Evolutionary conservation across 2,888 invertebrate species (phyloP), one percentile per base, ranked within the genome.

Genomic region (Notocelia uddmanniana): DNA sequence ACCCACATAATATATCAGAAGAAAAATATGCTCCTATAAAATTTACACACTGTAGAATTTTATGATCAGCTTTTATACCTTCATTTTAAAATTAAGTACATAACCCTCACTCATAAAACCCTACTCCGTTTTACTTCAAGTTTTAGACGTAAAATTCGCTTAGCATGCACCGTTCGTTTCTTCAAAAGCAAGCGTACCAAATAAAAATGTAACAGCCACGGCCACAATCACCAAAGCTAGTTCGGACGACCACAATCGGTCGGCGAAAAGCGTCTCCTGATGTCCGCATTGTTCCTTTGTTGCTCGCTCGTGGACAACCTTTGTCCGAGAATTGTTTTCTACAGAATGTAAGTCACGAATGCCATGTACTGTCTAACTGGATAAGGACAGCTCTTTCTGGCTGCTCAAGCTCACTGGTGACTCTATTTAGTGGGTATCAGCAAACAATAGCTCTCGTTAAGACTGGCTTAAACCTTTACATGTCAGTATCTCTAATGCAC

Each of bases 271-370:
- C 88, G 89, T 92, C 89, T 86, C 81, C 81, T 81, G 82, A 83
- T 84, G 82, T 81, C 84, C 81, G 87, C 85, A 90, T 90, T 89
- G 91, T 90, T 90, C 90, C 90, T 91, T 92, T 91, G 91, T 93
- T 87, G 83, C 83, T 80, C 81, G 84, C 85, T 85, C 88, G 90
- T 92, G 92, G 88, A 88, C 89, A 86, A 88, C 90, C 91, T 92
- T 92, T 93, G 93, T 93, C 89, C 89, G 87, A 89, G 91, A 88
- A 92, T 92, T 92, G 93, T 93, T 92, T 92, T 91, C 90, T 91
- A 91, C 90, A 81, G 90, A 91, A 92, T 92, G 90, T 93, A 90
- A 93, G 93, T 93, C 93, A 93, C 93, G 93, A 93, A 92, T 89
- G 85, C 85, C 88, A 81, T 93, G 92, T 93, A 89, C 85, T 80